phyloP scores from a whole-genome alignment of 2,797 vertebrate species.

The Arrhamphus sclerolepis region DNA sequence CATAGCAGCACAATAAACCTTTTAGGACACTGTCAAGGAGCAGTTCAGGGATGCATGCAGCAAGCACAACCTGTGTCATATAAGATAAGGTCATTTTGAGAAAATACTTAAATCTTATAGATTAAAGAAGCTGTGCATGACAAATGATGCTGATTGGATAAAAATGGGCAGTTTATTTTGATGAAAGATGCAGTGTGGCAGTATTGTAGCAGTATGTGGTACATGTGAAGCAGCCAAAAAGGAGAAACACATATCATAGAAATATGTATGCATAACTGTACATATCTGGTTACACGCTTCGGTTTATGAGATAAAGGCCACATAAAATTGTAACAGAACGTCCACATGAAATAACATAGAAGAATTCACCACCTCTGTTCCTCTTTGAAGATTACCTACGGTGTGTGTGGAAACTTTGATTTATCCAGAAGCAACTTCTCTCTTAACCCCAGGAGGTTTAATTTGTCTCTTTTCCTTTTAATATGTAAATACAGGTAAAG shows the following conservation, averaged over 20 bases:
- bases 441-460: slow-evolving; percentile 33
- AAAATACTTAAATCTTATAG: too few relatives aligned
- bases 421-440: slow-evolving; percentile 35
- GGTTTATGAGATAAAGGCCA: background rate
- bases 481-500: slow-evolving; percentile 37
- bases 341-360: slow-evolving; percentile 4
- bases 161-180: too few relatives aligned
- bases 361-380: slow-evolving; percentile 23
- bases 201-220: too few relatives aligned
- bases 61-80: background rate
- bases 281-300: slow-evolving; percentile 7
- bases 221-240: too few relatives aligned
- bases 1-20: background rate
- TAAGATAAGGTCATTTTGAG: too few relatives aligned
- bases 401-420: slow-evolving; percentile 29
- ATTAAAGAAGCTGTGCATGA: too few relatives aligned
- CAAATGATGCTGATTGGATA: too few relatives aligned
- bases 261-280: background rate
- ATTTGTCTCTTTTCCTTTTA: slow-evolving; percentile 24
- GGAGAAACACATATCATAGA: too few relatives aligned
- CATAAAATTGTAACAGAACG: slow-evolving; percentile 7
- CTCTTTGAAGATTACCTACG: slow-evolving; percentile 49
- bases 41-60: background rate
- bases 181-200: too few relatives aligned
- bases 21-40: background rate